A percentile compares a stretch with the other conserved stretches of the same genome.
Conservation (phyloP, 2,888 invertebrate genomes). For the Orthosia cruda region DNA sequence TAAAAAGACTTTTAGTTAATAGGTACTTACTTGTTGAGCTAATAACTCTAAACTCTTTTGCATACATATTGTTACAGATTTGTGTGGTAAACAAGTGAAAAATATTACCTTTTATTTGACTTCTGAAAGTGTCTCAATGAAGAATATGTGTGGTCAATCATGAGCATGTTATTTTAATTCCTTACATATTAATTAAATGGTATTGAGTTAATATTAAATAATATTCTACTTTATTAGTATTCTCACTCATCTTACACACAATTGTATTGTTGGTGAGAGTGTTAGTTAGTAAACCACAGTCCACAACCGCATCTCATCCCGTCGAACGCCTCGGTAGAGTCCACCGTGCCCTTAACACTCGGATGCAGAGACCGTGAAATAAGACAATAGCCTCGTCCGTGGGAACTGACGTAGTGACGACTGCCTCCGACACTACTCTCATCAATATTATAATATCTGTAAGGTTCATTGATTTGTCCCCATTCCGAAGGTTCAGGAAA, state of each 20-base stretch:
- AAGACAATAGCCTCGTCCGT: conserved; percentile 52
- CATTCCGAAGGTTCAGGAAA: conserved; percentile 2
- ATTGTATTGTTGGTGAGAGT: no score
- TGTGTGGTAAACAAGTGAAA: no score
- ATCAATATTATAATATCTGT: conserved; percentile 15
- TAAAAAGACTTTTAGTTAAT: no score
- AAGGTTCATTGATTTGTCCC: conserved; percentile 16
- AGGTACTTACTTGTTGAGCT: no score
- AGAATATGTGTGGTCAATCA: no score
- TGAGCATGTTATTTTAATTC: neutral
- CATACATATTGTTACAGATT: no score
- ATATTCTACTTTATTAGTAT: neutral
- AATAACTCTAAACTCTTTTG: no score
- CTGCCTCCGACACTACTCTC: neutral
- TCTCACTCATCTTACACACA: neutral
- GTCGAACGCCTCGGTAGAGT: neutral
- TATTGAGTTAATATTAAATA: no score
- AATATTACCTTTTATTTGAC: no score
- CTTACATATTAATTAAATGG: no score
- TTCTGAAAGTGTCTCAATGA: no score
- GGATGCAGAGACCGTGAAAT: conserved; percentile 61
- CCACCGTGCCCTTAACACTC: conserved; percentile 26
- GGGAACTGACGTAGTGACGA: conserved; percentile 47
- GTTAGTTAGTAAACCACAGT: neutral
- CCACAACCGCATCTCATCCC: neutral